Conservation (phyloP, 2,888 invertebrate species). For the Prosapia bicincta region DNA sequence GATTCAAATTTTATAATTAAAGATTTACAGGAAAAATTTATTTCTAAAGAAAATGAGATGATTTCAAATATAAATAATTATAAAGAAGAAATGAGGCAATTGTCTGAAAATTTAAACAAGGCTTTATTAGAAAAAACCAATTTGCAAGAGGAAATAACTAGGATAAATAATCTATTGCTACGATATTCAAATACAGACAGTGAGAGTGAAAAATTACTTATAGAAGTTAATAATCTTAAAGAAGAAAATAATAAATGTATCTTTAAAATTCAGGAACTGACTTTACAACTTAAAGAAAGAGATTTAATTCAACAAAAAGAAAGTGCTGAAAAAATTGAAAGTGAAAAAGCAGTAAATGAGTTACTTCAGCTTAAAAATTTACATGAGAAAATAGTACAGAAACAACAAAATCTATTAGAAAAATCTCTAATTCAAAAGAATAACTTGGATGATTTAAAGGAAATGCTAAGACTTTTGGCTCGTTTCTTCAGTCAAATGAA, state of each 20-base stretch:
- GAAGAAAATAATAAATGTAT: not conserved
- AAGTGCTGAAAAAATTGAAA: not conserved
- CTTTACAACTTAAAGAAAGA: not conserved
- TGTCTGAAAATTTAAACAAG: conserved; percentile 4
- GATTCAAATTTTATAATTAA: not conserved
- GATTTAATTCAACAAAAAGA: not conserved
- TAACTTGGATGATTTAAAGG: conserved; percentile 2
- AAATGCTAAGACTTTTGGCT: conserved; percentile 12
- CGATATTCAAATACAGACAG: not conserved
- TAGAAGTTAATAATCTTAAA: not conserved
- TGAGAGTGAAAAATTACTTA: not conserved
- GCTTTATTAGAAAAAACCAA: not conserved
- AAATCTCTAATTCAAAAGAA: conserved; percentile 9
- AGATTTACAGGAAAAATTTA: not conserved
- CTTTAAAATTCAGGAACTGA: not conserved
- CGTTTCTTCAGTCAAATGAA: conserved; percentile 24
- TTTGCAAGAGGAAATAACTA: not conserved
- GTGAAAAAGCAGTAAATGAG: conserved; percentile 6
- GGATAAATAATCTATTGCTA: not conserved
- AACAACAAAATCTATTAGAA: conserved; percentile 26
- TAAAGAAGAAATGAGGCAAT: not conserved
- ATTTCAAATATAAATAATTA: not conserved
- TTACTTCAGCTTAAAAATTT: conserved; percentile 1
- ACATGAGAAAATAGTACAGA: not conserved
- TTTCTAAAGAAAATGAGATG: not conserved